These are phyloP conservation scores for Ptilodon capucinus DNA, from an alignment of 2,888 invertebrate species.

Conservation along the genomic window DNA sequence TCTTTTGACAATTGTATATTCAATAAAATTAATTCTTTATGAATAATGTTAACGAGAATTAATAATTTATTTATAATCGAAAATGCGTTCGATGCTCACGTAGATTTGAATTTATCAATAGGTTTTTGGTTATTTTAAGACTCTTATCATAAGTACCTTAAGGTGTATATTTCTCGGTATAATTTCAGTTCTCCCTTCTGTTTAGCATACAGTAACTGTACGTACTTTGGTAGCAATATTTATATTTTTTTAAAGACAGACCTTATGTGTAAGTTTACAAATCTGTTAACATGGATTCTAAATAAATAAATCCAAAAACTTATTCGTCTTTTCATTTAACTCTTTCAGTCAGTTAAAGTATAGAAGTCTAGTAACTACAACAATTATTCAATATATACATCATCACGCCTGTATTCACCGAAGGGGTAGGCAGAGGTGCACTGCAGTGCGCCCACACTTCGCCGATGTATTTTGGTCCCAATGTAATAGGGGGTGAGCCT, in stretches of 20 bases:
- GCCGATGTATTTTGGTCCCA: too few relatives aligned
- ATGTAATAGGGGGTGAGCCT: too few relatives aligned
- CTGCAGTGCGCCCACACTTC: too few relatives aligned
- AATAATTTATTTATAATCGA: constrained; percentile 67
- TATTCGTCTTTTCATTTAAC: constrained; percentile 22
- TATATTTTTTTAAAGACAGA: constrained; percentile 76
- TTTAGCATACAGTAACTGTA: constrained; percentile 67
- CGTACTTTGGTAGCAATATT: constrained; percentile 74
- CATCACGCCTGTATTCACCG: too few relatives aligned
- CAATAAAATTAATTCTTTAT: constrained; percentile 68
- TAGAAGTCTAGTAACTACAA: too few relatives aligned
- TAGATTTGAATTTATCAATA: constrained; percentile 56
- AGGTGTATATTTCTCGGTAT: constrained; percentile 56
- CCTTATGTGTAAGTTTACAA: constrained; percentile 77
- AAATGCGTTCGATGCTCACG: constrained; percentile 66
- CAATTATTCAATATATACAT: too few relatives aligned
- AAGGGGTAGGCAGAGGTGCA: too few relatives aligned
- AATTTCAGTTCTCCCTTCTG: constrained; percentile 40
- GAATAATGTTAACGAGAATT: constrained; percentile 58
- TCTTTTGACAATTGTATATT: constrained; percentile 78
- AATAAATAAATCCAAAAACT: constrained; percentile 77
- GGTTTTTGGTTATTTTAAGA: constrained; percentile 53
- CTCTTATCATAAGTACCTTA: constrained; percentile 60
- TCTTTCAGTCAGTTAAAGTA: too few relatives aligned
- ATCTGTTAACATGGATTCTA: constrained; percentile 78